phyloP scores from a whole-genome alignment of 2,888 invertebrate species.

The Nemapogon koenigi region DNA sequence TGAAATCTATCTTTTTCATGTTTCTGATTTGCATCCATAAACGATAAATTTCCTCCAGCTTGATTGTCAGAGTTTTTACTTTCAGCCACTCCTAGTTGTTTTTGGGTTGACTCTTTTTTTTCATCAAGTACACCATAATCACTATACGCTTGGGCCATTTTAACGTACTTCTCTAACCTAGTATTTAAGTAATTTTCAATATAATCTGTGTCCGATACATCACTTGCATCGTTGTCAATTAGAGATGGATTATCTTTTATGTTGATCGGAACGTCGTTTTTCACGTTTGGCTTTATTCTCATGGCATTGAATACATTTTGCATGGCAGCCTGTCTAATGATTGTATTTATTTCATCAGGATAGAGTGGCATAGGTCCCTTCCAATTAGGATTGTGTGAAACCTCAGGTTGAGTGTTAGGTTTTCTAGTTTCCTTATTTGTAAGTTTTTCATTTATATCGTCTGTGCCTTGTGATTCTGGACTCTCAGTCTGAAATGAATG shows the following conservation, averaged over 20 bases:
- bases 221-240: constrained; percentile 15
- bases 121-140: constrained; percentile 45
- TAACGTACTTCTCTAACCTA: constrained; percentile 20
- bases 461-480: too few relatives aligned
- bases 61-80: too few relatives aligned
- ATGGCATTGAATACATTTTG: constrained; percentile 17
- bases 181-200: constrained; percentile 32
- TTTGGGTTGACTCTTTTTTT: constrained; percentile 27
- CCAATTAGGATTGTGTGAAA: constrained; percentile 46
- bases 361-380: constrained; percentile 41
- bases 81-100: too few relatives aligned
- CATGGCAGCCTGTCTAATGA: constrained; percentile 27
- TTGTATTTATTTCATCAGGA: constrained; percentile 36
- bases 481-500: too few relatives aligned
- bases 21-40: too few relatives aligned
- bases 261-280: constrained; percentile 18
- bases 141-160: constrained; percentile 49
- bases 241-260: constrained; percentile 15
- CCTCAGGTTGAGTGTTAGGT: too few relatives aligned
- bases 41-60: too few relatives aligned
- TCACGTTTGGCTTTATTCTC: neutral
- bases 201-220: constrained; percentile 32
- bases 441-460: too few relatives aligned
- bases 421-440: too few relatives aligned
- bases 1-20: too few relatives aligned